Evolutionary conservation across 2,113 vertebrate genomes (phyloP).

Genomic region (Corythaixoides concolor): DNA sequence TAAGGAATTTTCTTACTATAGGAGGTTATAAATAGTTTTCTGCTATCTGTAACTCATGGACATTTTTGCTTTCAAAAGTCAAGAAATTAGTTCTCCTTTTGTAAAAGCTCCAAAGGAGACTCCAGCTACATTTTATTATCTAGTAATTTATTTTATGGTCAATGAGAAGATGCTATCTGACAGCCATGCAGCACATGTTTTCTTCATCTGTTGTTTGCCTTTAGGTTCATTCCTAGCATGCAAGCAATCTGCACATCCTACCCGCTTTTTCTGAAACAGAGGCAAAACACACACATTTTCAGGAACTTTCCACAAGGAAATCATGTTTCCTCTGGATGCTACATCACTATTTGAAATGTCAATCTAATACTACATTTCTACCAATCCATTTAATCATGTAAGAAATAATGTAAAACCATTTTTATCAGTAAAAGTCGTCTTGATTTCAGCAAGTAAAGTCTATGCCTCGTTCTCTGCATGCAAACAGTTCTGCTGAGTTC

Average conservation of each 20-base stretch:
- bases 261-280: neutral
- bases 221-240: neutral
- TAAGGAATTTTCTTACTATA: slow-evolving; percentile 53
- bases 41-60: slow-evolving; percentile 19
- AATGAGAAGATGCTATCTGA: neutral
- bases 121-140: neutral
- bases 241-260: neutral
- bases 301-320: neutral
- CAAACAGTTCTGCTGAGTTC: neutral
- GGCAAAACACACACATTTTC: neutral
- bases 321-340: neutral
- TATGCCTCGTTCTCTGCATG: neutral
- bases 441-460: neutral
- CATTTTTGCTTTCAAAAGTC: slow-evolving; percentile 18
- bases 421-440: neutral
- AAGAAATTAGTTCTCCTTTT: neutral
- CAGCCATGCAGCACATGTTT: neutral
- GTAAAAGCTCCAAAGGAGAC: neutral
- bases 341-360: neutral
- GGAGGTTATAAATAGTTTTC: slow-evolving; percentile 62
- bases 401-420: neutral
- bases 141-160: neutral
- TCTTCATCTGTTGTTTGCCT: neutral
- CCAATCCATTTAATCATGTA: neutral
- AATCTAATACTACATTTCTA: neutral